Conservation (phyloP, 2,113 vertebrate genomes). For the Taxidea taxus region DNA sequence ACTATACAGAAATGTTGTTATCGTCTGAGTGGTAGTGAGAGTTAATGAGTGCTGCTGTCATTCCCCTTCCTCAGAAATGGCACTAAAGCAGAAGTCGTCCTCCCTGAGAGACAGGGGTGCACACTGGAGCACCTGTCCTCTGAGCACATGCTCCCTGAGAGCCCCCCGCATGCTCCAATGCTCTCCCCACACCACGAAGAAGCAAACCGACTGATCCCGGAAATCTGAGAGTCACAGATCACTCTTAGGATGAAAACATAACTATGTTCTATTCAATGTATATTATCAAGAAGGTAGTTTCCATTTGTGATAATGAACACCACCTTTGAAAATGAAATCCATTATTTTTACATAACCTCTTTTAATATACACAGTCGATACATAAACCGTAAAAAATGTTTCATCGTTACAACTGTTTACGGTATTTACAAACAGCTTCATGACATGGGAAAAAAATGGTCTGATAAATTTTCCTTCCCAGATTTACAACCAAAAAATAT, state of each 20-base stretch:
- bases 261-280: not conserved
- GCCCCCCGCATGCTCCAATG: not conserved
- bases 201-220: not conserved
- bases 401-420: not conserved
- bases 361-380: not conserved
- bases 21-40: not conserved
- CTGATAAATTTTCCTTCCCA: not conserved
- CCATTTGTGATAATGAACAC: not conserved
- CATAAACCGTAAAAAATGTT: not conserved
- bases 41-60: not conserved
- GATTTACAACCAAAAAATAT: not conserved
- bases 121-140: not conserved
- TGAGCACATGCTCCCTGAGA: not conserved
- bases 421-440: conserved; percentile 15
- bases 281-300: not conserved
- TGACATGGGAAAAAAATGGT: not conserved
- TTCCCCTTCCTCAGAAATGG: not conserved
- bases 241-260: not conserved
- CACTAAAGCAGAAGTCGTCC: not conserved
- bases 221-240: not conserved
- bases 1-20: not conserved
- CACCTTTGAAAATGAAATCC: conserved; percentile 17
- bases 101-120: not conserved
- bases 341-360: not conserved
- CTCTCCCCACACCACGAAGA: not conserved